Evolutionary conservation across 92 coral and sea anemone species (phyloP), one percentile per base, ranked within the genome.

Genomic region (Metridium senile): DNA sequence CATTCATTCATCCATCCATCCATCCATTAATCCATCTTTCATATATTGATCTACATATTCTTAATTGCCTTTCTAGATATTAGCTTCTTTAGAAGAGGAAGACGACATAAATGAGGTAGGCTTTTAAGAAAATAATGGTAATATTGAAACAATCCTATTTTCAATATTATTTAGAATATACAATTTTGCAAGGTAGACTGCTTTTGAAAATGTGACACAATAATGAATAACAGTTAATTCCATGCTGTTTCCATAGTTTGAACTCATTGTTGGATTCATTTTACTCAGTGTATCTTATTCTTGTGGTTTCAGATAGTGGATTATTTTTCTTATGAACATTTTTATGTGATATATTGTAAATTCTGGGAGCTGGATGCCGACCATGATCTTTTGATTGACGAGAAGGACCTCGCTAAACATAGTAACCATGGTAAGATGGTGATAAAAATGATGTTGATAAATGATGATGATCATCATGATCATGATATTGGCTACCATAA

Each of bases 281-380:
- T 39, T 39, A 39, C 13, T 53, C 43, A 35, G 8, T 33, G 16
- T 4, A 2, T 33, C 31, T 33, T 52, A 39, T 20, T 19, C 9
- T 19, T 29, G 45, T 56, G 66, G 70, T 80, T 74, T 69, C 77
- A 94, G 98, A 82, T 94, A 66, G 82, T 84, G 75, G 98, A 94
- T 76, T 94, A 91, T 70, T 94, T 94, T 80, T 94, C 98, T 56
- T 94, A 94, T 85, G 98, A 94, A 70, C 98, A 94, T 77, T 94
- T 94, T 84, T 94, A 94, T 70, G 98, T 94, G 34, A 86, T 94
- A 65, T 94, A 94, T 63, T 94, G 98, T 78, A 94, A 94, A 80
- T 94, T 94, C 81, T 94, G 98, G 98, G 98, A 94, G 70, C 92
- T 94, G 52, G 98, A 94, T 72, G 67, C 98, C 46, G 98, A 94